A percentile compares a stretch with the other conserved stretches of the same genome.
Conservation (phyloP, 2,797 vertebrate species). For the Platyrinchus mystaceus region DNA sequence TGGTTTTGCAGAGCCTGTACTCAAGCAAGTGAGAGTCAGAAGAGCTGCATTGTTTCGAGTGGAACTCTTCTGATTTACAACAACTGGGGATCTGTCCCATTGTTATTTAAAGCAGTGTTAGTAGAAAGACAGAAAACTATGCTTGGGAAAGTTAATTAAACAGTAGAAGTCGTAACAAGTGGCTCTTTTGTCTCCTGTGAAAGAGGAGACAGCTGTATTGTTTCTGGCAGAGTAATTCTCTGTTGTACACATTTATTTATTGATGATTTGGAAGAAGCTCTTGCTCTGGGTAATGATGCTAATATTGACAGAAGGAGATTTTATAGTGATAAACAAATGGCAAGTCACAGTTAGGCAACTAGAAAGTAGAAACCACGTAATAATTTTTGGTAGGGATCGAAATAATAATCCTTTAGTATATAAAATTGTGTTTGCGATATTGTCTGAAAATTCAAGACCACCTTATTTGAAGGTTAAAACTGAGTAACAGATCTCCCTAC, state of each 20-base stretch:
- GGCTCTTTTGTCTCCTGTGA: slow-evolving; percentile 28
- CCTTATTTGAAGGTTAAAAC: neutral
- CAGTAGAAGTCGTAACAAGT: slow-evolving; percentile 20
- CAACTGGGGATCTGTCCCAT: neutral
- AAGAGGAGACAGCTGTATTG: slow-evolving; percentile 51
- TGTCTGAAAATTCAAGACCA: neutral
- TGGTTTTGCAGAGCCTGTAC: neutral
- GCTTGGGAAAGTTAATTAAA: slow-evolving; percentile 62
- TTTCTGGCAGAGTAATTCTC: slow-evolving; percentile 58
- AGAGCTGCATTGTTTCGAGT: neutral
- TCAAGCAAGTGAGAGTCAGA: neutral
- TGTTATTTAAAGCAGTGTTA: slow-evolving; percentile 37
- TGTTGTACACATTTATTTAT: slow-evolving; percentile 27
- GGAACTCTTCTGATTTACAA: neutral
- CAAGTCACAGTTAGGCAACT: neutral
- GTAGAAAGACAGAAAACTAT: slow-evolving; percentile 1
- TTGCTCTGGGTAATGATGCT: slow-evolving; percentile 21
- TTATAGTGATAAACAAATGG: neutral
- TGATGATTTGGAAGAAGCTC: slow-evolving; percentile 33
- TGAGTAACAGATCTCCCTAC: neutral
- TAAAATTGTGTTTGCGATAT: neutral
- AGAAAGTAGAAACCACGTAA: neutral
- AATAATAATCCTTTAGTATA: neutral
- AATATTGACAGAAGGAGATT: slow-evolving; percentile 22
- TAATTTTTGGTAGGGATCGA: neutral